Conservation (phyloP, 2,113 vertebrate genomes). For the Marcusenius ussheri region DNA sequence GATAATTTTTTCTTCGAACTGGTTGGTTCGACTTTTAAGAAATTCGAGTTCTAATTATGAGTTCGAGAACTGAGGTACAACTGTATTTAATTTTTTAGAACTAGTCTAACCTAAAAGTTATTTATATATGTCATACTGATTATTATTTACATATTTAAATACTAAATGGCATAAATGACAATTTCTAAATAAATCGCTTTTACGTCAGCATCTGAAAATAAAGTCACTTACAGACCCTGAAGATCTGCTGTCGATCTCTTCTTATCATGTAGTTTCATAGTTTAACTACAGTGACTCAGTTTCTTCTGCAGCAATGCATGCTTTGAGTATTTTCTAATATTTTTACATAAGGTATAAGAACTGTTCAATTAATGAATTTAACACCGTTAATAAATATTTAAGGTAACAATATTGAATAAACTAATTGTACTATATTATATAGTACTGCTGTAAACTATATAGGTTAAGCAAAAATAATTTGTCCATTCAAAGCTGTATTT, state of each 20-base stretch:
- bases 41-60: no score
- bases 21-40: no score
- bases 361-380: neutral
- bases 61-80: no score
- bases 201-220: neutral
- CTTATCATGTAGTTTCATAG: neutral
- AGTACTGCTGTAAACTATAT: neutral
- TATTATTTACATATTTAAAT: neutral
- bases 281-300: neutral
- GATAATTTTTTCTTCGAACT: no score
- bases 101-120: neutral
- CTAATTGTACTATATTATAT: neutral
- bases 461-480: neutral
- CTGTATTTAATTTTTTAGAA: neutral
- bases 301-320: neutral
- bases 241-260: neutral
- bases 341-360: neutral
- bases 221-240: neutral
- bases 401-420: neutral
- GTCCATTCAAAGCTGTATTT: neutral
- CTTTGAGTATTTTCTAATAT: neutral
- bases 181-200: neutral
- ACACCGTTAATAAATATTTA: neutral
- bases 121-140: neutral
- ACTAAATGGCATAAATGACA: neutral